Conservation (phyloP, 2,888 invertebrate species). For the Pyrochroa serraticornis region DNA sequence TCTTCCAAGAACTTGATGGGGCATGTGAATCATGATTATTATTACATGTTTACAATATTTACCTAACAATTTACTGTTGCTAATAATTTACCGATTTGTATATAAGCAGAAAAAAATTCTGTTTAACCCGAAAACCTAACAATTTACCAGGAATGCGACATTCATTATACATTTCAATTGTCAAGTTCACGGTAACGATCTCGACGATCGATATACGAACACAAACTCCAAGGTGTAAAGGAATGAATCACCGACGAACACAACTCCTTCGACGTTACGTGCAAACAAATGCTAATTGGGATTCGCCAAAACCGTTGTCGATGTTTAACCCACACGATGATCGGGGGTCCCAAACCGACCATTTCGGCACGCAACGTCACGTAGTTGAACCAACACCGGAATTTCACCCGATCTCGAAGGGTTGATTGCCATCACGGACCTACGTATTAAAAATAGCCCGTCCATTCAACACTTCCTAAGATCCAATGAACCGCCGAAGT, state of each 20-base stretch:
- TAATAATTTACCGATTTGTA: background rate
- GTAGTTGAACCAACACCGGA: too few species aligned
- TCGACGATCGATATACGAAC: conserved; percentile 12
- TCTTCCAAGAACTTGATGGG: conserved; percentile 6
- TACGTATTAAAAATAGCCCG: too few species aligned
- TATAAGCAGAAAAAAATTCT: background rate
- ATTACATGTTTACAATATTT: conserved; percentile 6
- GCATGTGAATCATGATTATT: conserved; percentile 11
- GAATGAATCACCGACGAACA: conserved; percentile 8
- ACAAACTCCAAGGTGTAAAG: background rate
- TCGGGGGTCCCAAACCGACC: too few species aligned
- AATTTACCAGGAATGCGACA: conserved; percentile 22
- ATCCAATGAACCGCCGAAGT: too few species aligned
- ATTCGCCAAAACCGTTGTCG: too few species aligned
- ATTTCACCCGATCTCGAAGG: too few species aligned
- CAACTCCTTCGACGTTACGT: too few species aligned
- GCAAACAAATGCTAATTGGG: too few species aligned
- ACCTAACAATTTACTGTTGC: conserved; percentile 6
- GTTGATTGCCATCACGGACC: too few species aligned
- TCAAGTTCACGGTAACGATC: conserved; percentile 28
- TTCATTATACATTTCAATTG: conserved; percentile 17
- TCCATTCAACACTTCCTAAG: too few species aligned
- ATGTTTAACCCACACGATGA: too few species aligned
- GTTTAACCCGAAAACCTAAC: background rate
- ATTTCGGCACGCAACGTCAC: too few species aligned